Evolutionary conservation across 2,113 vertebrate genomes (phyloP), one percentile per base, ranked within the genome.

Genomic region (Zosterops lateralis): DNA sequence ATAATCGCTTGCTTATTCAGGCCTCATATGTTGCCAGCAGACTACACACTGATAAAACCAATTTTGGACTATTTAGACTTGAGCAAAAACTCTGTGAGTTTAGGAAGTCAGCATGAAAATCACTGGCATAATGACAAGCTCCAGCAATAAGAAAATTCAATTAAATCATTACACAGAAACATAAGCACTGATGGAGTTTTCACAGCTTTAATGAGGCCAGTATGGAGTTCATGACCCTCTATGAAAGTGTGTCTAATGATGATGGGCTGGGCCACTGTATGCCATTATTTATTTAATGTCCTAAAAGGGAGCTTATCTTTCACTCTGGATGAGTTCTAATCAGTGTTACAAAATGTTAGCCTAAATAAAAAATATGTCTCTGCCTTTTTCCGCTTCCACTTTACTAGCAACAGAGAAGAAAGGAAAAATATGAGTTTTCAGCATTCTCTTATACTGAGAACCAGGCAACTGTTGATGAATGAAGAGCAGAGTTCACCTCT

Each of bases 111-210:
- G 76, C 72, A 80, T 86, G 79, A 91, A 94, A 95, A 87, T 82
- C 81, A 64, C 25, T 76, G 66, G 73, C 87, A 89, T 79, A 89
- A 93, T 65, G 64, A 95, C 84, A 93, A 84, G 76, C 26, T 91
- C 50, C 60, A 91, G 85, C 50, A 88, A 65, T 88, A 84, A 74
- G 74, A 87, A 95, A 95, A 94, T 86, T 95, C 79, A 95, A 75
- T 97, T 94, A 96, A 89, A 95, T 92, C 87, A 90, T 94, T 97
- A 88, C 58, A 79, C 45, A 80, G 87, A 83, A 95, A 89, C 75
- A 81, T 86, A 80, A 81, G 47, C 84, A 84, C 68, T 95, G 83
- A 93, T 95, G 60, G 91, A 90, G 89, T 96, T 94, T 93, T 88
- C 92, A 91, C 47, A 29, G 67, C 45, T 95, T 89, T 97, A 96